Percentiles rank a stretch among this genome's conserved stretches.
These are phyloP conservation scores for Oscheius sp. DNA, from an alignment of 2,888 invertebrate species.

Conservation along the genomic window DNA sequence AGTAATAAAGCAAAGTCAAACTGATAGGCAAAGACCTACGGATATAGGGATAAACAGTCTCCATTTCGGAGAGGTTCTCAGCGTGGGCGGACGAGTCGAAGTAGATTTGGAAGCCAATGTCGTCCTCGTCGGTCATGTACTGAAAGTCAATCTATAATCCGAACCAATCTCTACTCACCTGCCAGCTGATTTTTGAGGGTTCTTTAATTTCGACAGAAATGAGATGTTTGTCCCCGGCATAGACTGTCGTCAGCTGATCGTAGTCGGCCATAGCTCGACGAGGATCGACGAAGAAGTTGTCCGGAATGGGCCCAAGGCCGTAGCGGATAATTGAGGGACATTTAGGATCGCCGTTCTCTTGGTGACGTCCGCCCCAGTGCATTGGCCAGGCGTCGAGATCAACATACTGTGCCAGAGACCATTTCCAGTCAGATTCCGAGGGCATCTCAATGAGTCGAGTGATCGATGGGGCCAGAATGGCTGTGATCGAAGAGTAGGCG, in stretches of 20 bases:
- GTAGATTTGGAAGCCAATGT: constrained; percentile 73
- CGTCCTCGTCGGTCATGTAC: constrained; percentile 72
- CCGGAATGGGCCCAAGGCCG: constrained; percentile 71
- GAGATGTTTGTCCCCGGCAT: constrained; percentile 73
- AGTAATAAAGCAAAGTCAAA: too few species aligned
- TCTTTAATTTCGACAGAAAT: constrained; percentile 69
- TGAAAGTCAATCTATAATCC: constrained; percentile 34
- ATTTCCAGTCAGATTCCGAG: constrained; percentile 70
- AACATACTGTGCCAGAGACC: constrained; percentile 67
- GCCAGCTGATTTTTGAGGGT: constrained; percentile 56
- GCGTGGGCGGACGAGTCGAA: constrained; percentile 56
- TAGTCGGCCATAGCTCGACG: constrained; percentile 67
- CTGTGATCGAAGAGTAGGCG: constrained; percentile 71
- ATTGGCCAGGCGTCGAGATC: constrained; percentile 71
- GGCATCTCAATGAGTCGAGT: constrained; percentile 72
- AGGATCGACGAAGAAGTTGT: constrained; percentile 68
- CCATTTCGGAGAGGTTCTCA: constrained; percentile 71
- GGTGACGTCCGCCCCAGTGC: constrained; percentile 70
- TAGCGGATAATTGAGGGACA: constrained; percentile 69
- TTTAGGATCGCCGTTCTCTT: constrained; percentile 67
- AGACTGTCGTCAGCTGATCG: constrained; percentile 72
- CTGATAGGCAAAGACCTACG: constrained; percentile 35
- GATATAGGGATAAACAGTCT: constrained; percentile 72
- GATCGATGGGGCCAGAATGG: constrained; percentile 69
- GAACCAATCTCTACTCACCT: constrained; percentile 13